Conservation (phyloP, 2,113 vertebrate species). For the Jacana jacana region DNA sequence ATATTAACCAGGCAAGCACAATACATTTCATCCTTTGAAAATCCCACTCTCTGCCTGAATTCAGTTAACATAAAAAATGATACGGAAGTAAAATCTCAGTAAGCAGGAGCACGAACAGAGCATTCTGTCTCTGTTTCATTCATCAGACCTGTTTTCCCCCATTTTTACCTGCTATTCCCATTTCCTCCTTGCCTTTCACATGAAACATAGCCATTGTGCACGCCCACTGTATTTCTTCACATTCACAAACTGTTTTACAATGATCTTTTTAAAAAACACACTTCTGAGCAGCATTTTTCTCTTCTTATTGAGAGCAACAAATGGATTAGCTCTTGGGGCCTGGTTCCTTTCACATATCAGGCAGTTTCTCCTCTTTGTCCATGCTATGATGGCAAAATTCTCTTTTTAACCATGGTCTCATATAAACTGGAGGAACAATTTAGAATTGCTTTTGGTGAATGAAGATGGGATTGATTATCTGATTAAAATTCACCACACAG, state of each 20-base stretch:
- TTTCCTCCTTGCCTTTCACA: constrained; percentile 16
- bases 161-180: constrained; percentile 41
- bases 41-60: background rate
- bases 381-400: background rate
- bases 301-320: background rate
- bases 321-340: background rate
- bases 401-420: background rate
- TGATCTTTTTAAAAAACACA: background rate
- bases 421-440: background rate
- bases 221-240: background rate
- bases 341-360: background rate
- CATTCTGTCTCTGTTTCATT: constrained; percentile 8
- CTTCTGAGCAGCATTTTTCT: background rate
- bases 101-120: background rate
- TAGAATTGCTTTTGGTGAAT: background rate
- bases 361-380: background rate
- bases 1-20: background rate
- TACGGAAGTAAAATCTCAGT: fast-evolving
- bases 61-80: background rate
- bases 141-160: background rate
- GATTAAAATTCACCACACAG: background rate
- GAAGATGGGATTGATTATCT: background rate
- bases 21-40: background rate
- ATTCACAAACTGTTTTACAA: background rate
- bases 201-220: background rate